phyloP scores from a whole-genome alignment of 2,113 vertebrate genomes.

The Heterochromis multidens region DNA sequence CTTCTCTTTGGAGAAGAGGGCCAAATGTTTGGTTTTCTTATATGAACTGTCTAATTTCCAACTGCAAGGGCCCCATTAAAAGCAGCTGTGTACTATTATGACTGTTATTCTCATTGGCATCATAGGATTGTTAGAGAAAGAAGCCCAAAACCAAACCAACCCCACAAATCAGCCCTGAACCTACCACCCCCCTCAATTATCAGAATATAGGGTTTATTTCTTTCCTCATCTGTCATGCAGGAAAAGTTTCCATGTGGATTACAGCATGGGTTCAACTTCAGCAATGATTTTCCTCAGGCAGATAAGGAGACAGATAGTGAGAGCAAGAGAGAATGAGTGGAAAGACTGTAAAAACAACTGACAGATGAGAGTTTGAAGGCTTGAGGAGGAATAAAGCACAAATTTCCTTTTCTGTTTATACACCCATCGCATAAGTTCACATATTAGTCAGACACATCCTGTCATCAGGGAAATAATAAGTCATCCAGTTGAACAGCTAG shows the following conservation, averaged over 20 bases:
- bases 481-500: background rate
- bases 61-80: conserved; percentile 43
- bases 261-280: conserved; percentile 23
- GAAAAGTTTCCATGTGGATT: conserved; percentile 64
- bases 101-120: conserved; percentile 45
- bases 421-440: background rate
- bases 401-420: background rate
- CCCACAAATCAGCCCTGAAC: conserved; percentile 39
- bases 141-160: conserved; percentile 33
- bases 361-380: conserved; percentile 28
- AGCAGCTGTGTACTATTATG: conserved; percentile 72
- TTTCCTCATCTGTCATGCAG: conserved; percentile 36
- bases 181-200: conserved; percentile 47
- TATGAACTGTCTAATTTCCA: conserved; percentile 57
- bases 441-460: conserved; percentile 15
- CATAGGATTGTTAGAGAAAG: conserved; percentile 40
- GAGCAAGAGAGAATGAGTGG: background rate
- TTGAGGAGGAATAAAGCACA: background rate
- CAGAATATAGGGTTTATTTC: conserved; percentile 27
- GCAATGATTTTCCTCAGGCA: conserved; percentile 26
- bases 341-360: conserved; percentile 28
- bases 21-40: conserved; percentile 20
- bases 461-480: background rate
- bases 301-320: background rate
- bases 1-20: conserved; percentile 10